A percentile compares a stretch with the other conserved stretches of the same genome.
Evolutionary conservation across 2,113 vertebrate species (phyloP).

Genomic region (Gambusia holbrooki): DNA sequence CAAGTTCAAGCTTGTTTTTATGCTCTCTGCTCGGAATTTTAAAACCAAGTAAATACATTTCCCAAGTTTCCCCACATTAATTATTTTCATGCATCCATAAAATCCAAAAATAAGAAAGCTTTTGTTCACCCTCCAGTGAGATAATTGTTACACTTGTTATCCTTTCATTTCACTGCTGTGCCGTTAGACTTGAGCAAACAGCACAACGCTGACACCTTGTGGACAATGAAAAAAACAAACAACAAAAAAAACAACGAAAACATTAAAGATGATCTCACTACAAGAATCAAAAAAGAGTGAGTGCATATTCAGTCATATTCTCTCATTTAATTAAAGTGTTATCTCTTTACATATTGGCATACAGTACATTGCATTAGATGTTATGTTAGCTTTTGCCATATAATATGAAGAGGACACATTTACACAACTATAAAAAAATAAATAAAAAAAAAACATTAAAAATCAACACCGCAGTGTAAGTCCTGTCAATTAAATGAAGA

Average conservation of each 20-base stretch:
- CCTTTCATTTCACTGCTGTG: slow-evolving; percentile 15
- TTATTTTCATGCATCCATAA: slow-evolving; percentile 56
- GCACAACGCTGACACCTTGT: slow-evolving; percentile 84
- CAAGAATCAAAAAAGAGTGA: slow-evolving; percentile 46
- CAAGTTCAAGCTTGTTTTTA: slow-evolving; percentile 4
- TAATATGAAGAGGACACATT: background rate
- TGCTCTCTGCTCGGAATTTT: slow-evolving; percentile 12
- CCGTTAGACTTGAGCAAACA: slow-evolving; percentile 28
- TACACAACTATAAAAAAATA: background rate
- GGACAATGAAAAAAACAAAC: slow-evolving; percentile 54
- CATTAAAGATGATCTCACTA: background rate
- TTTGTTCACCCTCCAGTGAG: slow-evolving; percentile 27
- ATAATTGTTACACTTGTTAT: slow-evolving; percentile 30
- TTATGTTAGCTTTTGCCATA: background rate
- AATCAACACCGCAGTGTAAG: slow-evolving; percentile 1
- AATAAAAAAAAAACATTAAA: background rate
- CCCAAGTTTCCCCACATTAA: slow-evolving; percentile 36
- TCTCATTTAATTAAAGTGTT: background rate
- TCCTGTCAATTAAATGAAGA: slow-evolving; percentile 29
- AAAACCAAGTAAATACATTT: slow-evolving; percentile 17
- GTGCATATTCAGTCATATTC: slow-evolving; percentile 9
- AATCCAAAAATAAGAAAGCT: slow-evolving; percentile 44
- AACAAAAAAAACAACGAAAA: background rate
- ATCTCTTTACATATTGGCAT: background rate
- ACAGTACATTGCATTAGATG: background rate